Base-by-base conservation (phyloP, 2,113 vertebrate species). In the Amblyornis subalaris region DNA sequence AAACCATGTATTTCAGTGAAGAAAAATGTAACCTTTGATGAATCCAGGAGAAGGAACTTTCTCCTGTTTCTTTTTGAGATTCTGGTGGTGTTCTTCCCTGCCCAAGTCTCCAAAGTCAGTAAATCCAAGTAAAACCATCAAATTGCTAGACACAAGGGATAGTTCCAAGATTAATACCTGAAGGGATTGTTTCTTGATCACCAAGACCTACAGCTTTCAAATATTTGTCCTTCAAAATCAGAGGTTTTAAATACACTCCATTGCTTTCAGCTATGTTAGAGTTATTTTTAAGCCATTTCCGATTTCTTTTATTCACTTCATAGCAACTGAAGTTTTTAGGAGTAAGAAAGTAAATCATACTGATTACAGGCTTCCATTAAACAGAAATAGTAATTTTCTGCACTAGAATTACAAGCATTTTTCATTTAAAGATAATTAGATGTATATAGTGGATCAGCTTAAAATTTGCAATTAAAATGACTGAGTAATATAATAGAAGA, bases 391-490 rank as follows among this genome's bases (percentile, higher is more conserved):
- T 84, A 83, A 90, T 94, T 86, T 93, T 93, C 73, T 78, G 76
- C 21, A 29, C 65, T 81, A 53, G 40, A 94, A 85, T 75, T 94
- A 45, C 47, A 69, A 86, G 79, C 48, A 80, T 92, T 95, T 93
- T 92, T 95, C 2, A 26, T 74, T 91, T 90, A 64, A 91, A 95
- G 91, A 82, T 88, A 94, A 94, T 84, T 71, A 94, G 53, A 62
- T 85, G 65, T 89, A 85, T 90, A 57, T 57, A 80, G 65, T 74
- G 72, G 91, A 51, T 96, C 87, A 95, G 86, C 55, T 90, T 94
- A 81, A 94, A 92, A 88, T 93, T 80, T 92, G 60, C 69, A 90
- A 64, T 94, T 92, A 92, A 94, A 93, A 82, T n/a, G 12, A 89
- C 48, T 89, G 65, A 89, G 36, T 74, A 81, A 94, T 78, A 73